Evolutionary conservation across 2,797 vertebrate genomes (phyloP).

Genomic region (Ctenosaura bakeri): DNA sequence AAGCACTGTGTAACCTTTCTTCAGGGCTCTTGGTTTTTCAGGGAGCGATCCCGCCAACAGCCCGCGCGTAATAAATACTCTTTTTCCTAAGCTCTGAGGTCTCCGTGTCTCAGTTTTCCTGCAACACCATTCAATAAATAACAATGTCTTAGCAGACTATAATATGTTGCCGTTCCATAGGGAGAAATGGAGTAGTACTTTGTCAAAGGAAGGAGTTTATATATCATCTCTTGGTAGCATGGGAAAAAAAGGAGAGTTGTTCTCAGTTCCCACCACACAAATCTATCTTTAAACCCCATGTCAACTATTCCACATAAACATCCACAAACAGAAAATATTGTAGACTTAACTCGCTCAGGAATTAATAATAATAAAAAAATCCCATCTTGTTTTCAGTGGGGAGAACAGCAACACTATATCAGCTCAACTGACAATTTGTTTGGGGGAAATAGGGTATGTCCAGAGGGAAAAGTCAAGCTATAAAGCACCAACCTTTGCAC

Average conservation of each 20-base stretch:
- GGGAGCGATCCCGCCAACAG: too few species aligned
- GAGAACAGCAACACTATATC: neutral
- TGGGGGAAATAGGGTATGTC: neutral
- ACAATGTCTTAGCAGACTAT: neutral
- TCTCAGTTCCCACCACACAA: neutral
- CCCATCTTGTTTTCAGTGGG: neutral
- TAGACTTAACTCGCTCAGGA: neutral
- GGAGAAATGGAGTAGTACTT: neutral
- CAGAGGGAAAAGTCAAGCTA: slow-evolving; percentile 3
- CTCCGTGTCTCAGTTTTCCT: too few species aligned
- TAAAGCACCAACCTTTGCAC: neutral
- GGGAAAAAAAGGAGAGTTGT: neutral
- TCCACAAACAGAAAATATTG: neutral
- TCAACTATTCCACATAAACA: slow-evolving; percentile 5
- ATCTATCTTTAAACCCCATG: neutral
- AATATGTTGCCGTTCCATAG: neutral
- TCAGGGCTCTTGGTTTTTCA: too few species aligned
- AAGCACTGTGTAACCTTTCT: too few species aligned
- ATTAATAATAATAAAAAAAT: neutral
- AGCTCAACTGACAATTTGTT: neutral
- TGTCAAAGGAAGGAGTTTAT: neutral
- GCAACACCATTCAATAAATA: neutral
- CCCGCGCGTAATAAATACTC: too few species aligned
- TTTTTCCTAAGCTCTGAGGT: too few species aligned
- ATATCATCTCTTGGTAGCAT: slow-evolving; percentile 6